A percentile compares a stretch with the other conserved stretches of the same genome.
Evolutionary conservation across 2,113 vertebrate species (phyloP).

Genomic region (Salvelinus alpinus): DNA sequence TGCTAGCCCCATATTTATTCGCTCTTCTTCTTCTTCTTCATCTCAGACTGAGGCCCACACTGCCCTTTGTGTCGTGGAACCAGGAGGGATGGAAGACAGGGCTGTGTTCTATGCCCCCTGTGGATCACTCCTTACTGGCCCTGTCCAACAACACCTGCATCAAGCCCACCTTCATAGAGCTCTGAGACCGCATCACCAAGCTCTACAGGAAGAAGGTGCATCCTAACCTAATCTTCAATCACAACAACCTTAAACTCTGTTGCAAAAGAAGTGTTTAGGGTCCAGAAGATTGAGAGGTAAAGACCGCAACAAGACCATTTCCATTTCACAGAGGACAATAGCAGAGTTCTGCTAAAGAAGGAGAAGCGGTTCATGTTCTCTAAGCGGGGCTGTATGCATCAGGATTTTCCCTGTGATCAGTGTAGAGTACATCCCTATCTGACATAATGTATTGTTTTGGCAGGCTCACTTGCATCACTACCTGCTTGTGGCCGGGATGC

Average conservation of each 20-base stretch:
- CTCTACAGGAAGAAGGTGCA: conserved; percentile 93
- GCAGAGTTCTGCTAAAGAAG: too few species aligned
- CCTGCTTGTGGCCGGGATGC: conserved; percentile 88
- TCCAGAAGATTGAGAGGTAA: too few species aligned
- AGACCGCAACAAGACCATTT: too few species aligned
- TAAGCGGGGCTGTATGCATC: neutral
- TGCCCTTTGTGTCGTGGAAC: conserved; percentile 94
- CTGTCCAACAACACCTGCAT: conserved; percentile 94
- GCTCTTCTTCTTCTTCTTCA: neutral
- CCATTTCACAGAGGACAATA: too few species aligned
- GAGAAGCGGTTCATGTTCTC: neutral
- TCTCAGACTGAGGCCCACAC: conserved; percentile 83
- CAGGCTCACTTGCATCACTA: conserved; percentile 98
- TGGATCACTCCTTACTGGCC: conserved; percentile 89
- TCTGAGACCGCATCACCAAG: conserved; percentile 83
- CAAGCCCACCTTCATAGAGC: conserved; percentile 84
- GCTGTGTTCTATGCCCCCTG: conserved; percentile 91
- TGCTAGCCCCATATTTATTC: neutral
- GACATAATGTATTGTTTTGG: neutral
- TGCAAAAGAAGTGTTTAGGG: too few species aligned
- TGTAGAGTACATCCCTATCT: too few species aligned
- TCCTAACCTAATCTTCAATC: too few species aligned
- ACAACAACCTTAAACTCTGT: too few species aligned
- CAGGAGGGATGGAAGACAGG: conserved; percentile 97
- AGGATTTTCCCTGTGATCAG: too few species aligned